Evolutionary conservation across 2,113 vertebrate genomes (phyloP).

Genomic region (Nibea albiflora): DNA sequence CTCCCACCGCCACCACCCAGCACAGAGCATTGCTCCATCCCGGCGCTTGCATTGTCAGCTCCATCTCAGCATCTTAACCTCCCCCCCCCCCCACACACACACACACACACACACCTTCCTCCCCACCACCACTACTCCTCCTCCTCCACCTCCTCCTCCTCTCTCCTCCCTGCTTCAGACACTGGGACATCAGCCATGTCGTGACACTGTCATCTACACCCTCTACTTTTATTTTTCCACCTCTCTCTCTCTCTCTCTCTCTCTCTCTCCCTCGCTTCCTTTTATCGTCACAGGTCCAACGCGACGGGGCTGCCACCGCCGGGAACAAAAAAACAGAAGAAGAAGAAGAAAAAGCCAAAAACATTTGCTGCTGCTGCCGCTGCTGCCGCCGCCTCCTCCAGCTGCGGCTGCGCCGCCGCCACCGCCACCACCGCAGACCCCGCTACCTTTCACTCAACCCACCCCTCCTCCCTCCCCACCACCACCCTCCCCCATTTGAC

Average conservation of each 20-base stretch:
- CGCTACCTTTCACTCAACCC: neutral
- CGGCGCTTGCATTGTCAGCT: constrained; percentile 69
- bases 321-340: neutral
- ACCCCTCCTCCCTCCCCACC: neutral
- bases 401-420: neutral
- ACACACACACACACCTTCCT: neutral
- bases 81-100: neutral
- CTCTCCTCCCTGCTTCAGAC: constrained; percentile 65
- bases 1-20: neutral
- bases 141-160: constrained; percentile 28
- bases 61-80: constrained; percentile 66
- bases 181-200: constrained; percentile 69
- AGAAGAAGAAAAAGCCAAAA: constrained; percentile 35
- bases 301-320: constrained; percentile 6
- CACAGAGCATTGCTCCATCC: constrained; percentile 24
- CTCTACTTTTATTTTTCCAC: constrained; percentile 41
- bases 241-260: constrained; percentile 30
- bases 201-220: constrained; percentile 69
- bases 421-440: neutral
- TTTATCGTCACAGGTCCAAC: constrained; percentile 43
- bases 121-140: neutral
- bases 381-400: neutral
- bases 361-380: constrained; percentile 29
- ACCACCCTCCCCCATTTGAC: constrained; percentile 57
- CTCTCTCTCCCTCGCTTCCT: constrained; percentile 14